phyloP scores from a whole-genome alignment of 2,888 invertebrate species.

The Agonum fuliginosum region DNA sequence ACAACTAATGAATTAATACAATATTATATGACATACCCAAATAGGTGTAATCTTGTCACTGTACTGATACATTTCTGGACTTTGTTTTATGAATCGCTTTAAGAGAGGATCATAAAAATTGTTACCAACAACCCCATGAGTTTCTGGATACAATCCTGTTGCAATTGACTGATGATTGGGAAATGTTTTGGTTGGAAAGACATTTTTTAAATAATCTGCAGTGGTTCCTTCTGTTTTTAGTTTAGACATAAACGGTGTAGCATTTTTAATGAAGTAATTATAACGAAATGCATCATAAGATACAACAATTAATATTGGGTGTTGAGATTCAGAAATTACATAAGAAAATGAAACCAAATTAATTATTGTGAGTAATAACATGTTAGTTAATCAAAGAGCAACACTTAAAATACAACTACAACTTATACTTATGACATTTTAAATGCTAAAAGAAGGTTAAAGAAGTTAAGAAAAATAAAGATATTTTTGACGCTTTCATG shows the following conservation, averaged over 20 bases:
- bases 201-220: slow-evolving; percentile 77
- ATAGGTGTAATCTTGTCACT: slow-evolving; percentile 76
- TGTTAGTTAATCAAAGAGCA: slow-evolving; percentile 5
- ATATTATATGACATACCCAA: slow-evolving; percentile 73
- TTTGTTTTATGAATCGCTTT: slow-evolving; percentile 67
- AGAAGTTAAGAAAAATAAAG: not conserved
- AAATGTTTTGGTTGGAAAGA: slow-evolving; percentile 83
- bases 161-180: slow-evolving; percentile 85
- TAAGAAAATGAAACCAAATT: slow-evolving; percentile 60
- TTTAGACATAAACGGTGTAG: slow-evolving; percentile 77
- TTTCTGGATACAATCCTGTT: slow-evolving; percentile 81
- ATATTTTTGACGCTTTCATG: not conserved
- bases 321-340: slow-evolving; percentile 67
- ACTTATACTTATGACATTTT: slow-evolving; percentile 36
- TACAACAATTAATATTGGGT: slow-evolving; percentile 77
- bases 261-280: slow-evolving; percentile 77
- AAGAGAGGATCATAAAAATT: slow-evolving; percentile 75
- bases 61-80: slow-evolving; percentile 76
- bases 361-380: slow-evolving; percentile 8
- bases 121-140: slow-evolving; percentile 82
- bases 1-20: slow-evolving; percentile 58
- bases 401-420: slow-evolving; percentile 5
- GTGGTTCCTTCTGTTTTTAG: slow-evolving; percentile 76
- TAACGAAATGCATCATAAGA: slow-evolving; percentile 84
- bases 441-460: slow-evolving; percentile 37